These are phyloP conservation scores for Clinocottus analis DNA, from an alignment of 2,113 vertebrate genomes.

Conservation along the genomic window DNA sequence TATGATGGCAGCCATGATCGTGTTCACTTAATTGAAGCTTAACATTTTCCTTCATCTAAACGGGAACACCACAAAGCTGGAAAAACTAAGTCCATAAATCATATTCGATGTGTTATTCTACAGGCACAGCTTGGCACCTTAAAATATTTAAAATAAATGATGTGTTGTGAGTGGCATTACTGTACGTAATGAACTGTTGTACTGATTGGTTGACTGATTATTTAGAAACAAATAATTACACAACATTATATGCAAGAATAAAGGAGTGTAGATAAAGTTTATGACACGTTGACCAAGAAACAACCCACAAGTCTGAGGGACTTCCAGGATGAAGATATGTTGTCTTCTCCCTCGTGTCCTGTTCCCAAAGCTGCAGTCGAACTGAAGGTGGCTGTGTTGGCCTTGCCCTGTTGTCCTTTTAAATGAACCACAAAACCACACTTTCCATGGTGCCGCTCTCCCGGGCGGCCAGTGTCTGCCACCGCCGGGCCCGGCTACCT, in stretches of 20 bases:
- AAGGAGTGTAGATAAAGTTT: not conserved
- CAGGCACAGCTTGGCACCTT: not conserved
- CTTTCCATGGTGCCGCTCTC: constrained; percentile 67
- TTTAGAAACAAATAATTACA: not conserved
- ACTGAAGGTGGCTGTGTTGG: constrained; percentile 64
- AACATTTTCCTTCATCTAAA: constrained; percentile 19
- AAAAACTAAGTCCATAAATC: not conserved
- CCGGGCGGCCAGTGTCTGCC: constrained; percentile 49
- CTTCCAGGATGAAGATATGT: constrained; percentile 38
- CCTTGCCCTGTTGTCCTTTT: constrained; percentile 63
- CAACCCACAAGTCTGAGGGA: not conserved
- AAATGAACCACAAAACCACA: constrained; percentile 68
- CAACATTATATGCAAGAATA: not conserved
- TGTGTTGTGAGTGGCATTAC: not conserved
- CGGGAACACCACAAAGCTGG: constrained; percentile 12
- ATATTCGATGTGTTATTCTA: not conserved
- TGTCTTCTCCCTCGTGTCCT: constrained; percentile 31
- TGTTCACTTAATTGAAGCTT: not conserved
- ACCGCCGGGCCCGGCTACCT: constrained; percentile 55
- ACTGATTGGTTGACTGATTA: not conserved
- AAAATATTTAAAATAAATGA: not conserved
- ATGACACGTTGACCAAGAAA: not conserved
- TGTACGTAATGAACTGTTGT: not conserved
- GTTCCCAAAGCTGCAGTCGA: constrained; percentile 48
- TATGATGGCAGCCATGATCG: not conserved